A percentile compares a stretch with the other conserved stretches of the same genome.
Conservation (phyloP, 2,113 vertebrate species). For the Eira barbara region DNA sequence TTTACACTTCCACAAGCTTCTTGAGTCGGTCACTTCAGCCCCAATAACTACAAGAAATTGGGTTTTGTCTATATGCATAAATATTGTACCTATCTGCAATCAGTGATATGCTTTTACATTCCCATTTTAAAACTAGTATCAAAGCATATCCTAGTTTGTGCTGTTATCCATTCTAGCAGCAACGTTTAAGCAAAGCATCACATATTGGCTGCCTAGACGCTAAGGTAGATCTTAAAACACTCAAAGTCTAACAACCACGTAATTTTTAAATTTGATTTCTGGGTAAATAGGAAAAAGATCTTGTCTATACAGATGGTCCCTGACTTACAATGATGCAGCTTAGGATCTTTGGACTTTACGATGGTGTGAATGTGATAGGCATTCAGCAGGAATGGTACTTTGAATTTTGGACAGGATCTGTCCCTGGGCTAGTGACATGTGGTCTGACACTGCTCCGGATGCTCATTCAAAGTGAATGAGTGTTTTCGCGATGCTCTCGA, state of each 20-base stretch:
- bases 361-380: neutral
- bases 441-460: neutral
- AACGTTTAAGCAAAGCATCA: neutral
- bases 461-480: too few relatives aligned
- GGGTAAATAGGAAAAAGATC: neutral
- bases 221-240: neutral
- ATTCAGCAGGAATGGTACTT: neutral
- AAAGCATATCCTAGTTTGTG: neutral
- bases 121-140: neutral
- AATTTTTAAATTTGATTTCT: neutral
- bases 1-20: neutral
- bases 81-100: neutral
- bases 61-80: neutral
- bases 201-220: neutral
- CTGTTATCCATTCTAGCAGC: neutral
- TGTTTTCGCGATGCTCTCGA: too few relatives aligned
- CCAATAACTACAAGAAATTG: neutral
- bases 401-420: neutral
- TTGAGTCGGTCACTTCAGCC: neutral
- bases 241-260: neutral
- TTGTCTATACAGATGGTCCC: neutral
- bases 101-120: neutral
- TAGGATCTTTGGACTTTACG: neutral
- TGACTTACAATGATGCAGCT: neutral
- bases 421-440: neutral